Base-by-base conservation (phyloP, 2,888 invertebrate genomes). In the Zygothrica quintamaculata region DNA sequence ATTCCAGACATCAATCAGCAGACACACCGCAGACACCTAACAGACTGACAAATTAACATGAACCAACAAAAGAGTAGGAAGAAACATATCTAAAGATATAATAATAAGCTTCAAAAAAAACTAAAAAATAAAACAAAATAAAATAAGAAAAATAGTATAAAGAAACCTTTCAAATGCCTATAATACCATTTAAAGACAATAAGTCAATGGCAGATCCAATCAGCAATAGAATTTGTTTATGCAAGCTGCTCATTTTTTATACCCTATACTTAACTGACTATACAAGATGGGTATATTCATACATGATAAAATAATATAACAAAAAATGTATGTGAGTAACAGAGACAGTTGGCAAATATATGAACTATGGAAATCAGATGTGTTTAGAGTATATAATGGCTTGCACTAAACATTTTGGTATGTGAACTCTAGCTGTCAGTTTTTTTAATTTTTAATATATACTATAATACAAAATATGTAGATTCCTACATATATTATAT, bases 201-300 rank as follows among this genome's bases (percentile, higher is more conserved):
- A 72, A 65, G 57, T 77, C 86, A 82, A 77, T 80, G 81, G 77
- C 87, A 75, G 65, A 70, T 65, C 78, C 64, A 78, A 84, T 77
- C 82, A 65, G 69, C 65, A 50, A 67, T 78, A 73, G 85, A 85
- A 82, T 85, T 61, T 75, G 57, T 74, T 48, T 77, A 67, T 80
- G 77, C 80, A 77, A 84, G 84, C 58, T 42, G 42, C 51, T 42
- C 40, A 44, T 12, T 43, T 29, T 1, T 3, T 4, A 36, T 36
- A 36, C 12, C 36, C 36, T 36, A 8, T 13, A 36, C 2, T n/a
- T n/a, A n/a, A 36, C 15, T 8, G 9, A n/a, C 4, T 34, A n/a
- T n/a, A 7, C 12, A n/a, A 34, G n/a, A 8, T 4, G 26, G 29
- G 9, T 29, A 29, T 29, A n/a, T n/a, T 29, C n/a, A n/a, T n/a